Evolutionary conservation across 2,888 invertebrate species (phyloP), one percentile per base, ranked within the genome.

Genomic region (Lacanobia oleracea): DNA sequence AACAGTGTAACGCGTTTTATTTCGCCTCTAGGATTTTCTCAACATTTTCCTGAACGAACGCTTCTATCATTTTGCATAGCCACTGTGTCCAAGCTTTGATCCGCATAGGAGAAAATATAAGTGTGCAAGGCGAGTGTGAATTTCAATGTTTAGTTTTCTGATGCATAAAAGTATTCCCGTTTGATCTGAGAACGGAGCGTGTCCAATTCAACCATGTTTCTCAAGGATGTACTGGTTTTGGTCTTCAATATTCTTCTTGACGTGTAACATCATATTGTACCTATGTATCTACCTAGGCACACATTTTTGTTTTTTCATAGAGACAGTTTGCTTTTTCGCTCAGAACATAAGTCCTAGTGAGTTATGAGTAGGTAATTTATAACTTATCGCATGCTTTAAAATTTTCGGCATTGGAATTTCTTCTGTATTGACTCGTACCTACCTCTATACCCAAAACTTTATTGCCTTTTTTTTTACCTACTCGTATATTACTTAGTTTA

Each of bases 81-180:
- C 45, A 23, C 27, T 33, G 43, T 77, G 23, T 51, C 8, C 43
- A 68, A 77, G 77, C 51, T 68, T 76, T 68, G 48, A 68, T 54
- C 68, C 54, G 18, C 56, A 69, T 77, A 62, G 33, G 33, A 77
- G 56, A 51, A 76, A 69, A 69, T 76, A 18, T 69, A 68, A 68
- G 27, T 50, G 33, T 50, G 48, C 45, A 68, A 50, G 5, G 6
- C 23, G 48, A 56, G 67, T 79, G 48, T 43, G 54, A 60, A 73
- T 78, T 78, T 57, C 60, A 67, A 65, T 60, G 23, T 67, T 63
- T 76, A 51, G 33, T 67, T 76, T 76, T 60, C 76, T 43, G 54
- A 59, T 53, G 59, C 67, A 75, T 57, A 18, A 33, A 66, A 75
- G 50, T 48, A 45, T 67, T 75, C 51, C 51, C 57, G 14, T 53